Evolutionary conservation across 1,140 invertebrate species (phyloP), one percentile per base, ranked within the genome.

Genomic region (Prorops nasuta): DNA sequence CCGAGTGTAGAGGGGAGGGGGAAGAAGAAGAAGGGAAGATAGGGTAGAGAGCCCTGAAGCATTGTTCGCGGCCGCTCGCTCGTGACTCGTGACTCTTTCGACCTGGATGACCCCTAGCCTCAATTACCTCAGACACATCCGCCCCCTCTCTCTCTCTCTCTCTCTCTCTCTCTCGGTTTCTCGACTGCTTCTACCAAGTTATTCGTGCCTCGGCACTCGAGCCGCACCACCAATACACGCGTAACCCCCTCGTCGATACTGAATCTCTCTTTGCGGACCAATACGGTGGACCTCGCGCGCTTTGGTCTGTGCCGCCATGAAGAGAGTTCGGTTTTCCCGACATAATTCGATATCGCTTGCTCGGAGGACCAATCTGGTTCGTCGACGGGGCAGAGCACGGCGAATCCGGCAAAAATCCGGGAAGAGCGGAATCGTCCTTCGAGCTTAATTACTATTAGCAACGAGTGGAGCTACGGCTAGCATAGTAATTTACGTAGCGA

Each of bases 111-210:
- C 71, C 71, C 70, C 65, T 69, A 73, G 67, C 73, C 71, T 74
- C 73, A 74, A 76, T 76, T 76, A 76, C 71, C 68, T 73, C 69
- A 69, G 71, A 73, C 72, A 76, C 67, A 76, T 76, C 72, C 73
- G 73, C 67, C 67, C 42, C 57, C 54, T 64, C 54, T 63, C 32
- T 36, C 31, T 54, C 32, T 40, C 45, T 42, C 32, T 42, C 34
- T 47, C 44, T 28, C 31, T 31, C 14, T n/a, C n/a, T n/a, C n/a
- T n/a, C n/a, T n/a, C n/a, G n/a, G n/a, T n/a, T n/a, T n/a, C n/a
- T n/a, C n/a, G n/a, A n/a, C n/a, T n/a, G n/a, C n/a, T n/a, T n/a
- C n/a, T n/a, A n/a, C n/a, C n/a, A n/a, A n/a, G n/a, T n/a, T n/a
- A n/a, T n/a, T n/a, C n/a, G n/a, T n/a, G n/a, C n/a, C n/a, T n/a